Conservation (phyloP, 2,888 invertebrate genomes). For the Sarcophaga variegata region DNA sequence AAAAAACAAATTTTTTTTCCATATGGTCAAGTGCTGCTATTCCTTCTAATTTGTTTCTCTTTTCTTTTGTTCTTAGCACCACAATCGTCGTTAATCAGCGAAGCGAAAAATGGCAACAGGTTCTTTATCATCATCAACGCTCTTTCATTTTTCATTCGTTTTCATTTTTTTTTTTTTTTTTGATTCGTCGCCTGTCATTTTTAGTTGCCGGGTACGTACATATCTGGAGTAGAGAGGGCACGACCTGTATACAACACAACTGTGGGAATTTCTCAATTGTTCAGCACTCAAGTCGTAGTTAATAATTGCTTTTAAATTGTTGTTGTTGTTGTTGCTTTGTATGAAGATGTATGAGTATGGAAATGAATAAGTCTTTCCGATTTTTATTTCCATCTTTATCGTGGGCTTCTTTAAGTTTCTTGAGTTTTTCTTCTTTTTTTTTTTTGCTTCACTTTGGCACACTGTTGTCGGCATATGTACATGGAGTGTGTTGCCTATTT, state of each 20-base stretch:
- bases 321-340: not conserved
- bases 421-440: not conserved
- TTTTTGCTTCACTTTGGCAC: not conserved
- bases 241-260: conserved; percentile 67
- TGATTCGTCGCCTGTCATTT: conserved; percentile 29
- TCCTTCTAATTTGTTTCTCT: conserved; percentile 15
- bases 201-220: not conserved
- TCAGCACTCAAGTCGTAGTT: conserved; percentile 67
- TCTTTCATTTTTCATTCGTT: not conserved
- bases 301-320: conserved; percentile 52
- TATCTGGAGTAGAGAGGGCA: conserved; percentile 49
- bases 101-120: conserved; percentile 67
- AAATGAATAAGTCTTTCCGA: conserved; percentile 31
- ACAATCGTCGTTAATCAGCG: conserved; percentile 44
- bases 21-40: conserved; percentile 21
- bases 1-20: not conserved
- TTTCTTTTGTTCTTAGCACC: not conserved
- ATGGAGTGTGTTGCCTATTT: not conserved
- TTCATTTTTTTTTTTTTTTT: not conserved
- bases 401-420: conserved; percentile 53
- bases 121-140: conserved; percentile 40
- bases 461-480: not conserved
- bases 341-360: conserved; percentile 2
- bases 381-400: not conserved
- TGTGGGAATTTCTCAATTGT: conserved; percentile 79